These are phyloP conservation scores for Potorous gilbertii DNA, from an alignment of 2,797 vertebrate species.

Conservation along the genomic window DNA sequence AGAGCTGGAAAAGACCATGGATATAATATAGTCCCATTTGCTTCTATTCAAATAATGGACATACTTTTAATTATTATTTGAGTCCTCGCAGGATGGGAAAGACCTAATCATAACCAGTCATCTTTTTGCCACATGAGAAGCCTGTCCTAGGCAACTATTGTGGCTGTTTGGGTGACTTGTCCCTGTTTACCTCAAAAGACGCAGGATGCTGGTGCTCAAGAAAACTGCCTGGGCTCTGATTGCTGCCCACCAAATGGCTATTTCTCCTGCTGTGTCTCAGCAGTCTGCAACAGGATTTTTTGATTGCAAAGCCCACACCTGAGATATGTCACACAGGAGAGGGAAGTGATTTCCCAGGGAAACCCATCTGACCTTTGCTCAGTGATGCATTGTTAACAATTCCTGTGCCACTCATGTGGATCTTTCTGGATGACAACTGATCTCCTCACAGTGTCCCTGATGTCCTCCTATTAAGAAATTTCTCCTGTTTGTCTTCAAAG, in stretches of 20 bases:
- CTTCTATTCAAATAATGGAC: not conserved
- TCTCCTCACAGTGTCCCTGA: not conserved
- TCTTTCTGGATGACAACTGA: not conserved
- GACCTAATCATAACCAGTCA: not conserved
- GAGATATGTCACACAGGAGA: not conserved
- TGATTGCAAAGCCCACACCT: not conserved
- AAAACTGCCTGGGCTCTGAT: not conserved
- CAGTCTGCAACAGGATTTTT: not conserved
- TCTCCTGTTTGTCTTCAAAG: not conserved
- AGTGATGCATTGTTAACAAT: not conserved
- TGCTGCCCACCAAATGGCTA: not conserved
- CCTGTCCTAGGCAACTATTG: not conserved
- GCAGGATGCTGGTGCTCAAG: not conserved
- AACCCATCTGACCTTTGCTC: slow-evolving; percentile 10
- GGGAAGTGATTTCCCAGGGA: slow-evolving; percentile 6
- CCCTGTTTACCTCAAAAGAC: not conserved
- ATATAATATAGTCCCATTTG: not conserved
- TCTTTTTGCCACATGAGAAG: not conserved
- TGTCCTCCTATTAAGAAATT: not conserved
- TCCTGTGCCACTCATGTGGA: not conserved
- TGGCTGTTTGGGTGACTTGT: not conserved
- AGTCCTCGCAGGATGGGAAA: not conserved
- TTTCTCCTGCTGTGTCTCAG: not conserved
- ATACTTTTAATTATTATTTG: not conserved
- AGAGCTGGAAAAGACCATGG: not conserved